Evolutionary conservation across 2,113 vertebrate species (phyloP).

Genomic region (Petromus typicus): DNA sequence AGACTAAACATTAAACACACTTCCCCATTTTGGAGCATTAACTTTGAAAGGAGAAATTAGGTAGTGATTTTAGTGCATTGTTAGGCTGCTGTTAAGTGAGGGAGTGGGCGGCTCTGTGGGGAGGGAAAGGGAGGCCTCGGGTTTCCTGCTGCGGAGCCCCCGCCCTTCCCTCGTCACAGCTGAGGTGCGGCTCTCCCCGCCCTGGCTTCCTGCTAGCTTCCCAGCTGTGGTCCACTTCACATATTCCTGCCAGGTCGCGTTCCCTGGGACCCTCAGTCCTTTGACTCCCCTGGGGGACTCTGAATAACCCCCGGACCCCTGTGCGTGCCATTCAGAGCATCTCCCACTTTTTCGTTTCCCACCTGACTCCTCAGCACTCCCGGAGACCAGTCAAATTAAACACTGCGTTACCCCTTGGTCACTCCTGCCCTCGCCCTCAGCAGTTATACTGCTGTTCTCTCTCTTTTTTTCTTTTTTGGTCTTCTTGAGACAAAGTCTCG

Average conservation of each 20-base stretch:
- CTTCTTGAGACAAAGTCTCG: neutral
- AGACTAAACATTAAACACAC: conserved; percentile 68
- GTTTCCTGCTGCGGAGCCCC: neutral
- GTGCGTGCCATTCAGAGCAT: neutral
- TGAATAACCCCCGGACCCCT: too few species aligned
- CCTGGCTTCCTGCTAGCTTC: neutral
- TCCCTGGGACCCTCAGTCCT: neutral
- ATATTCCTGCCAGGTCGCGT: neutral
- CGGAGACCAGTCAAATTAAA: neutral
- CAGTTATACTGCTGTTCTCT: neutral
- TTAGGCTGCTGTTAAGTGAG: conserved; percentile 49
- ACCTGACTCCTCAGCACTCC: neutral
- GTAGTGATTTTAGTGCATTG: conserved; percentile 53
- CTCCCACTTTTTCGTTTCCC: neutral
- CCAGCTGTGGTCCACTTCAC: neutral
- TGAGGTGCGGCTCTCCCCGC: neutral
- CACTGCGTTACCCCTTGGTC: fast-evolving
- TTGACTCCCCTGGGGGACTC: neutral
- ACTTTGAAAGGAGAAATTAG: conserved; percentile 72
- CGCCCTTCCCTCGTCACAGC: neutral
- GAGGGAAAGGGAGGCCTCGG: conserved; percentile 42
- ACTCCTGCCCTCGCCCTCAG: neutral
- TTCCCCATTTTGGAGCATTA: conserved; percentile 60
- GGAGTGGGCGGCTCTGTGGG: conserved; percentile 60
- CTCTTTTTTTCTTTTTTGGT: neutral